Evolutionary conservation across 2,888 invertebrate genomes (phyloP).

Genomic region (Oscheius sp.): DNA sequence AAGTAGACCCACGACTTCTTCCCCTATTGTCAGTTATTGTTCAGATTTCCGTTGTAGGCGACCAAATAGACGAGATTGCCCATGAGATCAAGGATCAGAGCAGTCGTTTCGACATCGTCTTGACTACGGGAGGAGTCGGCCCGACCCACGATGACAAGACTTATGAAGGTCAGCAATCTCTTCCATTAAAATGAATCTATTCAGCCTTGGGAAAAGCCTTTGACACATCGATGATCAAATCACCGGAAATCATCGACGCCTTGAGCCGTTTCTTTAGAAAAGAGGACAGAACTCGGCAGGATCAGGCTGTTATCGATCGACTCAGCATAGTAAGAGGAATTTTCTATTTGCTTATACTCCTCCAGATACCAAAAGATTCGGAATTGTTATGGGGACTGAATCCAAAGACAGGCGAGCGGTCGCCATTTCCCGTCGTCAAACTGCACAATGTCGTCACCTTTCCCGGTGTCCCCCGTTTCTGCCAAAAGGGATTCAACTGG

Average conservation of each 20-base stretch:
- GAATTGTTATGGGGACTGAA: conserved; percentile 75
- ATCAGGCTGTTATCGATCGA: conserved; percentile 27
- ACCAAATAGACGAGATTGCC: conserved; percentile 80
- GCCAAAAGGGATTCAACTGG: conserved; percentile 75
- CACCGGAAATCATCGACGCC: conserved; percentile 74
- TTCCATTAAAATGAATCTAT: background rate
- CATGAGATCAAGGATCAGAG: conserved; percentile 77
- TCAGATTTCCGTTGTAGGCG: conserved; percentile 80
- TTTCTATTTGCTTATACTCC: background rate
- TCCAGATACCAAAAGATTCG: conserved; percentile 75
- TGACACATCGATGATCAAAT: conserved; percentile 73
- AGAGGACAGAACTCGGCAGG: conserved; percentile 41
- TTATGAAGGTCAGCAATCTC: conserved; percentile 78
- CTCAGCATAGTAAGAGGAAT: conserved; percentile 5
- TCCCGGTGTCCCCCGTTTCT: conserved; percentile 80
- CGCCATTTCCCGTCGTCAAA: conserved; percentile 75
- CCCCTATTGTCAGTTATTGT: background rate
- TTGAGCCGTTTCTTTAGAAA: conserved; percentile 70
- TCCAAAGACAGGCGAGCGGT: conserved; percentile 73
- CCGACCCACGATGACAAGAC: conserved; percentile 85
- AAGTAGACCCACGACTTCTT: conserved; percentile 73
- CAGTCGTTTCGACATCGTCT: conserved; percentile 76
- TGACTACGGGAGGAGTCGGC: conserved; percentile 84
- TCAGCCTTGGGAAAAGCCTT: conserved; percentile 75
- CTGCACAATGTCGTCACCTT: conserved; percentile 80